phyloP scores from a whole-genome alignment of 1,140 invertebrate species.

The Trachymyrmex cornetzi region DNA sequence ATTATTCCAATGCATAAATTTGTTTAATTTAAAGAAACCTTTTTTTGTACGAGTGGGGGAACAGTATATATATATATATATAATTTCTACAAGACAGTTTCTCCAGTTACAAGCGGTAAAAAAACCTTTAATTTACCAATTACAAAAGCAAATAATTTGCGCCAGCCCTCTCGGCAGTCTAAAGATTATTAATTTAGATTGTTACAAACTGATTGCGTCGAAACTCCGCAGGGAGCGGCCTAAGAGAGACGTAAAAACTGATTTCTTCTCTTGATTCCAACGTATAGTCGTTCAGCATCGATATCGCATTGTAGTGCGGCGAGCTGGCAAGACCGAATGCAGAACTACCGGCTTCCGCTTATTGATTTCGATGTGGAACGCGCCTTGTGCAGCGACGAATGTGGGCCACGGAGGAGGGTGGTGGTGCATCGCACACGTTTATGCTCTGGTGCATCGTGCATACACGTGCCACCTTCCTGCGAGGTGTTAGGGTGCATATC shows the following conservation, averaged over 20 bases:
- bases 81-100: not conserved
- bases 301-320: conserved; percentile 8
- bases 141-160: not conserved
- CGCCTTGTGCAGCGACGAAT: conserved; percentile 72
- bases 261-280: not conserved
- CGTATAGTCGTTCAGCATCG: not conserved
- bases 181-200: conserved; percentile 24
- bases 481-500: not conserved
- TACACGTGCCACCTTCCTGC: conserved; percentile 27
- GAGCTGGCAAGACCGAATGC: conserved; percentile 72
- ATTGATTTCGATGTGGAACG: conserved; percentile 83
- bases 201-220: conserved; percentile 2
- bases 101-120: not conserved
- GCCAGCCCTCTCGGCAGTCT: too few relatives aligned
- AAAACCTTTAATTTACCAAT: not conserved
- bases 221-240: not conserved
- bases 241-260: not conserved
- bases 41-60: not conserved
- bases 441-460: conserved; percentile 47
- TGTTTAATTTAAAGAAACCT: too few relatives aligned
- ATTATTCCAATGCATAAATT: too few relatives aligned
- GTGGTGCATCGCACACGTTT: conserved; percentile 67
- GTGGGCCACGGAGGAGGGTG: conserved; percentile 77
- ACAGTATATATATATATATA: not conserved
- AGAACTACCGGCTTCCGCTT: conserved; percentile 82